phyloP scores from a whole-genome alignment of 2,113 vertebrate species.

The Proterorhinus semilunaris region DNA sequence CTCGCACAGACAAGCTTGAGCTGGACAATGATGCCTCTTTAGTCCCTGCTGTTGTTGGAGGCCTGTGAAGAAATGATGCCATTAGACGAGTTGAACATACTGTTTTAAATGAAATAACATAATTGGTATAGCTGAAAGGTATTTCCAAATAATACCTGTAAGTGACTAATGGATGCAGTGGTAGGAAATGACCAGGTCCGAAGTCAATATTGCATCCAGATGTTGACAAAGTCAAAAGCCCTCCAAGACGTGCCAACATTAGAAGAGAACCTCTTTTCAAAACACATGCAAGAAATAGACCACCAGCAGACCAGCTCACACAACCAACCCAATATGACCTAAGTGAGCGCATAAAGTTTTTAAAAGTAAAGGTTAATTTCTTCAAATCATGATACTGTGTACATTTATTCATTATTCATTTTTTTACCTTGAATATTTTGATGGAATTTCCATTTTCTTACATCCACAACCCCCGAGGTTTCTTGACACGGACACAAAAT shows the following conservation, averaged over 20 bases:
- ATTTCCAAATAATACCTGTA: conserved; percentile 76
- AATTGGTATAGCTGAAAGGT: conserved; percentile 36
- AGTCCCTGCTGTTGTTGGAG: conserved; percentile 63
- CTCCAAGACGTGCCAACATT: conserved; percentile 85
- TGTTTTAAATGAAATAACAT: neutral
- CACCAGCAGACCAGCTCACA: conserved; percentile 86
- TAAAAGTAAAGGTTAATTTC: neutral
- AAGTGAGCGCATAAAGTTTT: conserved; percentile 1
- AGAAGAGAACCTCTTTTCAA: conserved; percentile 91
- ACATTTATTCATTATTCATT: neutral
- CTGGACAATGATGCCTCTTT: conserved; percentile 77
- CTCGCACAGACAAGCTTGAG: conserved; percentile 83
- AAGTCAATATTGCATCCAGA: conserved; percentile 90
- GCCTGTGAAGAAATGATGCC: conserved; percentile 66
- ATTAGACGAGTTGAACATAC: neutral
- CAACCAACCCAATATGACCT: conserved; percentile 95
- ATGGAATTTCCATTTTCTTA: conserved; percentile 76
- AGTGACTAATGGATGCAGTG: conserved; percentile 91
- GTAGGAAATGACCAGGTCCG: conserved; percentile 92
- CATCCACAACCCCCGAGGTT: conserved; percentile 89
- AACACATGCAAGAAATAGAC: conserved; percentile 90
- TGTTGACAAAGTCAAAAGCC: conserved; percentile 84
- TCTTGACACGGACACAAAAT: conserved; percentile 82
- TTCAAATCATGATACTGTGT: neutral
- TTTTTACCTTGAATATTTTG: conserved; percentile 84